These are phyloP conservation scores for Corapipo altera DNA, from an alignment of 2,113 vertebrate species.

Conservation along the genomic window DNA sequence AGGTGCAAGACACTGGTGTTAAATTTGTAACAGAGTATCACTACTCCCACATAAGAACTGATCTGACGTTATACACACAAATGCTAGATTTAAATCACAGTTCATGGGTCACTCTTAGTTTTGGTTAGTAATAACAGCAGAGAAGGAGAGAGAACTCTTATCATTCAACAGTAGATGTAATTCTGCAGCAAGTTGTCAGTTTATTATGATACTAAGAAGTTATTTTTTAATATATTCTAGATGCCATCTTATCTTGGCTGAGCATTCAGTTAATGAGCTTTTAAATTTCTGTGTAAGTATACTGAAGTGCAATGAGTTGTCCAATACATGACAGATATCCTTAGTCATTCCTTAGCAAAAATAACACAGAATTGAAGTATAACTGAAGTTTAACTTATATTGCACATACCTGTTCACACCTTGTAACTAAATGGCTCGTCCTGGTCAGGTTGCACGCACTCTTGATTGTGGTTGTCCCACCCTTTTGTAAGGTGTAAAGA, in stretches of 20 bases:
- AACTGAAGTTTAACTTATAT: not conserved
- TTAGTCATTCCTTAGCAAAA: not conserved
- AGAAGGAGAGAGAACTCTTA: not conserved
- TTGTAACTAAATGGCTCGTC: not conserved
- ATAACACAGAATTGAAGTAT: not conserved
- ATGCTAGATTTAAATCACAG: constrained; percentile 62
- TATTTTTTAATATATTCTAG: not conserved
- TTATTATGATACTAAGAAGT: not conserved
- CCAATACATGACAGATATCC: not conserved
- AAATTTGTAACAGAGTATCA: constrained; percentile 8
- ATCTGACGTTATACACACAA: constrained; percentile 10
- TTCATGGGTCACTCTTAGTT: constrained; percentile 37
- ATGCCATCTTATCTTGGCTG: not conserved
- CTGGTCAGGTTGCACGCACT: not conserved
- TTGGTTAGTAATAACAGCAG: not conserved
- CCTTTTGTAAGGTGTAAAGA: not conserved
- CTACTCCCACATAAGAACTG: constrained; percentile 53
- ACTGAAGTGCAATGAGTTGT: not conserved
- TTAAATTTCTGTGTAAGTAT: not conserved
- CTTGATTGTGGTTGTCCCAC: not conserved
- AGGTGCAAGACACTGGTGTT: constrained; percentile 53
- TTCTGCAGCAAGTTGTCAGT: not conserved
- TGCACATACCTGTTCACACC: not conserved
- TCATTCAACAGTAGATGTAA: not conserved
- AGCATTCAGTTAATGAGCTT: not conserved